These are phyloP conservation scores for Athrips mouffetella DNA, from an alignment of 2,888 invertebrate species.

Conservation along the genomic window DNA sequence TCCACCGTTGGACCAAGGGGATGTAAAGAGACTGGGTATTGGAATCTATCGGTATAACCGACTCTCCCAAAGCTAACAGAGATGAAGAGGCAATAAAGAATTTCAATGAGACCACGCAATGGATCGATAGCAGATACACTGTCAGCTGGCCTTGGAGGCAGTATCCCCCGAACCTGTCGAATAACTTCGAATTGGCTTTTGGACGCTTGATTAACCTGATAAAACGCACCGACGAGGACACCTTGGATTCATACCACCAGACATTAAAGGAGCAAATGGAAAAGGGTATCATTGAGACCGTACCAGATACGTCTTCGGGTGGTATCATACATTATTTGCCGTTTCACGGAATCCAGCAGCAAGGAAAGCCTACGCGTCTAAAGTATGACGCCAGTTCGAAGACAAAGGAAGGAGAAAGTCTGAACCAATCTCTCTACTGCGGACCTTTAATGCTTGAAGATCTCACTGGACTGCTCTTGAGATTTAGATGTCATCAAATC, in stretches of 20 bases:
- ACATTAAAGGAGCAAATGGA: background rate
- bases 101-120: background rate
- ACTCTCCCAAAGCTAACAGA: background rate
- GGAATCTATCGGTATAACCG: background rate
- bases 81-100: background rate
- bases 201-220: background rate
- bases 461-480: background rate
- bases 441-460: background rate
- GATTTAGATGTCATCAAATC: background rate
- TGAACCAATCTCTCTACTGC: background rate
- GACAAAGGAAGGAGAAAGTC: background rate
- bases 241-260: background rate
- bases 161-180: background rate
- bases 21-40: too few species aligned
- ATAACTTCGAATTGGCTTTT: background rate
- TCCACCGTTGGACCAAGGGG: too few species aligned
- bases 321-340: background rate
- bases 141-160: background rate
- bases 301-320: background rate
- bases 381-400: background rate
- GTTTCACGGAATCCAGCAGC: background rate
- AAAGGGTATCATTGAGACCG: background rate
- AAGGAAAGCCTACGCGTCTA: background rate
- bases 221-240: background rate
- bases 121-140: background rate